Conservation (phyloP, 2,113 vertebrate species). For the Condylura cristata region DNA sequence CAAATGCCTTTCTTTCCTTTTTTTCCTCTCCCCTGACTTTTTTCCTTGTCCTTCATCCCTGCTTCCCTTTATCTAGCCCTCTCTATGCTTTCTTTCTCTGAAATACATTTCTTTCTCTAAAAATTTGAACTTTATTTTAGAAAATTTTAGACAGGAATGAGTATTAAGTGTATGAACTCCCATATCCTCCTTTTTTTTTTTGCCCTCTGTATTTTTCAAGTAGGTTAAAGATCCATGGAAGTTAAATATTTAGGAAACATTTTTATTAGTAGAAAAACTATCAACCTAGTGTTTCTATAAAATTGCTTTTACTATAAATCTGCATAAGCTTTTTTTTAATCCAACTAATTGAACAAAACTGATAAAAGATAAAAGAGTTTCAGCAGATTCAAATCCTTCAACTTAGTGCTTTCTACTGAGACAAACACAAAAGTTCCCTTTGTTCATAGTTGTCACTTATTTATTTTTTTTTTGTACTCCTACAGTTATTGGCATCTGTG, state of each 20-base stretch:
- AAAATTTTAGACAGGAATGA: neutral
- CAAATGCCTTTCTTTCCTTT: neutral
- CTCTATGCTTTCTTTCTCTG: neutral
- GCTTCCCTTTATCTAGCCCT: neutral
- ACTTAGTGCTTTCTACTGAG: conserved; percentile 50
- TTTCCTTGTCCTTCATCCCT: neutral
- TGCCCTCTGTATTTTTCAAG: neutral
- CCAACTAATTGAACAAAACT: neutral
- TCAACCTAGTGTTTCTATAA: neutral
- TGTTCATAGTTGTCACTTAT: conserved; percentile 77
- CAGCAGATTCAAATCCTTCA: conserved; percentile 79
- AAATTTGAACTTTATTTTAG: conserved; percentile 9
- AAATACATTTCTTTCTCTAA: neutral
- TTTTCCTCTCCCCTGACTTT: neutral
- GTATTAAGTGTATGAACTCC: neutral
- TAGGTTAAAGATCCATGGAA: neutral
- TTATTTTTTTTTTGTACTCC: conserved; percentile 35
- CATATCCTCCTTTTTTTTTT: neutral
- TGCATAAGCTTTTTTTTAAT: neutral
- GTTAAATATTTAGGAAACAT: neutral
- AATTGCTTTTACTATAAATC: conserved; percentile 15
- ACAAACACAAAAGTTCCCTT: conserved; percentile 75
- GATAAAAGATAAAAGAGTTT: neutral
- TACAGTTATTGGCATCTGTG: conserved; percentile 63
- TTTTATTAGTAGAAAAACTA: neutral